phyloP scores from a whole-genome alignment of 2,888 invertebrate species.

The Melieria picta region DNA sequence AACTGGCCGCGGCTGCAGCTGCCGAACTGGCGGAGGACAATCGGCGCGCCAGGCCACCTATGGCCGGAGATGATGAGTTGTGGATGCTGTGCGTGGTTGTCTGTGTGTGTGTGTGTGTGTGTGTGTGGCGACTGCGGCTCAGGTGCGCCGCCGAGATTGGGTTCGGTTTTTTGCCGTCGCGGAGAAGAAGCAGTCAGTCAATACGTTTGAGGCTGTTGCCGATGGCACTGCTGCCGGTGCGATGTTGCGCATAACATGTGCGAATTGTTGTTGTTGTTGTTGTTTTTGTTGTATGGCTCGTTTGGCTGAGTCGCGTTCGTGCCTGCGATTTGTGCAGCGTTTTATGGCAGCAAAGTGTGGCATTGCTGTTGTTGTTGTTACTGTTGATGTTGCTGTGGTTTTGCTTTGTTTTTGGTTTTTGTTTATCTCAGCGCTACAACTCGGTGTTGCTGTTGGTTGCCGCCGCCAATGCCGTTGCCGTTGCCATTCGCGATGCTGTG shows the following conservation, averaged over 20 bases:
- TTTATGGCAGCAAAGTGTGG: slow-evolving; percentile 46
- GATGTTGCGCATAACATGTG: slow-evolving; percentile 50
- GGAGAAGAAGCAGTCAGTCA: too few relatives aligned
- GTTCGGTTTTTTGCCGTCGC: not conserved
- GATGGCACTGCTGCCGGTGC: slow-evolving; percentile 36
- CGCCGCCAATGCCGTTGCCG: slow-evolving; percentile 6
- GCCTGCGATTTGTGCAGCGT: slow-evolving; percentile 58
- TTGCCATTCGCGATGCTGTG: slow-evolving; percentile 21
- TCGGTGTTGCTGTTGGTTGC: slow-evolving; percentile 6
- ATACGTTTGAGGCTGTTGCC: slow-evolving; percentile 32
- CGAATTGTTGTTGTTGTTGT: slow-evolving; percentile 40
- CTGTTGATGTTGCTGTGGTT: slow-evolving; percentile 11
- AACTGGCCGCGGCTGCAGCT: too few relatives aligned
- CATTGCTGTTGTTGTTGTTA: slow-evolving; percentile 18
- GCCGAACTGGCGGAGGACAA: not conserved
- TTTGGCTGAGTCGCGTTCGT: slow-evolving; percentile 41
- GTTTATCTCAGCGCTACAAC: slow-evolving; percentile 10
- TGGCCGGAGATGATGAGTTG: not conserved
- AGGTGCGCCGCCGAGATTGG: slow-evolving; percentile 16
- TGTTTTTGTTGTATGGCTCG: slow-evolving; percentile 39
- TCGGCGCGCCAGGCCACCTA: not conserved
- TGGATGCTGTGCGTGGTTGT: not conserved
- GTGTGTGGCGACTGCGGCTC: slow-evolving; percentile 24
- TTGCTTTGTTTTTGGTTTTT: not conserved
- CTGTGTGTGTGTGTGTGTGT: slow-evolving; percentile 9